phyloP scores from a whole-genome alignment of 1,140 invertebrate genomes.

The Colletes latitarsis region DNA sequence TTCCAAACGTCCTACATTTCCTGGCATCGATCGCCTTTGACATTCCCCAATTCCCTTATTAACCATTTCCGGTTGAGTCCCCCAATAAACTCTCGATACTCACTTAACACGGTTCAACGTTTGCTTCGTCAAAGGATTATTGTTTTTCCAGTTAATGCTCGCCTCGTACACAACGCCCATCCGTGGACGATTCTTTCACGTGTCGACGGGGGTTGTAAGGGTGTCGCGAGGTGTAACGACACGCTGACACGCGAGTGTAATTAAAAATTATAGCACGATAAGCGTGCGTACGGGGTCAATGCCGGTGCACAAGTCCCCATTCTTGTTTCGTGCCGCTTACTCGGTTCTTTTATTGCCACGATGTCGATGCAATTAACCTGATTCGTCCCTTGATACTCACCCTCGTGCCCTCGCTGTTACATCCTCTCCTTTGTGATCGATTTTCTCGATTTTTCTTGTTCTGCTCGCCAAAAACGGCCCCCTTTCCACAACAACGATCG shows the following conservation, averaged over 20 bases:
- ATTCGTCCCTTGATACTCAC: constrained; percentile 40
- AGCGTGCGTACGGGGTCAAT: constrained; percentile 46
- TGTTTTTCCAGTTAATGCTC: not conserved
- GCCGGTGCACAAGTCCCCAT: not conserved
- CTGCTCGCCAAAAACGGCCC: not conserved
- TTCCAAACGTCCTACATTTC: no score
- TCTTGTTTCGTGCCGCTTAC: not conserved
- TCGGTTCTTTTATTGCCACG: constrained; percentile 20
- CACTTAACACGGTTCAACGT: not conserved
- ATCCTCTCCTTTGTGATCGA: not conserved
- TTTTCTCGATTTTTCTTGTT: not conserved
- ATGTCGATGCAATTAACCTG: constrained; percentile 46
- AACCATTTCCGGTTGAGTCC: not conserved
- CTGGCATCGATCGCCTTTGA: not conserved
- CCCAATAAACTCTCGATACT: not conserved
- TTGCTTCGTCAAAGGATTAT: not conserved
- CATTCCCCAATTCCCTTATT: not conserved
- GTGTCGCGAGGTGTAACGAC: constrained; percentile 42
- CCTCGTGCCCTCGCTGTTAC: not conserved
- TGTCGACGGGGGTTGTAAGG: not conserved
- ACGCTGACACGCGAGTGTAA: constrained; percentile 64
- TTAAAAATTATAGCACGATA: constrained; percentile 70
- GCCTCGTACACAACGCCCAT: not conserved
- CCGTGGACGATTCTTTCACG: not conserved
- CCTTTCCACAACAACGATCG: not conserved